phyloP scores from a whole-genome alignment of 2,888 invertebrate species.

The Aethes cnicana region DNA sequence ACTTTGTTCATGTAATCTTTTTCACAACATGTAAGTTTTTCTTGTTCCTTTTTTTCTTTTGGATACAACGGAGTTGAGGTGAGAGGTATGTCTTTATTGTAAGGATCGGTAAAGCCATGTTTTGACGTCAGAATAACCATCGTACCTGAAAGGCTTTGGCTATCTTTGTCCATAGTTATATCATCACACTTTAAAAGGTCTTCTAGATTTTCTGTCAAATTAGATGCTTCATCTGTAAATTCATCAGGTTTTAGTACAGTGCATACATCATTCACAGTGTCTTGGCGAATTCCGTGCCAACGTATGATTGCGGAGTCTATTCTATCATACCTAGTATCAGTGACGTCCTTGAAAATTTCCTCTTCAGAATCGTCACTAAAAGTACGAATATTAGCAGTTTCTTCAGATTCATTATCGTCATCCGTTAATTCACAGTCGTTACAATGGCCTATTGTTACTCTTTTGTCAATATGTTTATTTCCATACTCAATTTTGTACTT shows the following conservation, averaged over 20 bases:
- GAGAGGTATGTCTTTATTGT: conserved; percentile 28
- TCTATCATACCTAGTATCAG: conserved; percentile 32
- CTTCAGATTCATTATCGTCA: neutral
- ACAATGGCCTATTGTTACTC: too few relatives aligned
- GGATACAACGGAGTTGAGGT: conserved; percentile 45
- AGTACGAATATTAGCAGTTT: neutral
- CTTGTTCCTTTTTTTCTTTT: conserved; percentile 34
- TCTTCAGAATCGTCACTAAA: conserved; percentile 6
- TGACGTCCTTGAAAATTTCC: conserved; percentile 28
- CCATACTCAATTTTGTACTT: conserved; percentile 26
- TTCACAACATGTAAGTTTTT: conserved; percentile 47
- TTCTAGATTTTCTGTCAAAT: conserved; percentile 31
- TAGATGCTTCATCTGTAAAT: conserved; percentile 33
- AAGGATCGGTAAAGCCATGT: conserved; percentile 29
- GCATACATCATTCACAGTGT: conserved; percentile 25
- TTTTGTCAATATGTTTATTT: neutral
- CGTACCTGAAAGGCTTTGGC: conserved; percentile 33
- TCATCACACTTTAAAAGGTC: conserved; percentile 3
- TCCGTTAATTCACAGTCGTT: neutral
- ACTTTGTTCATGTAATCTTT: conserved; percentile 42
- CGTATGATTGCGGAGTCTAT: conserved; percentile 26
- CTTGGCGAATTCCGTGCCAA: conserved; percentile 14
- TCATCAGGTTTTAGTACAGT: conserved; percentile 30
- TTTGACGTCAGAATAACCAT: conserved; percentile 45
- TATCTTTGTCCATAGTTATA: conserved; percentile 2